Evolutionary conservation across 2,888 invertebrate genomes (phyloP).

Genomic region (Ectemnius lituratus): DNA sequence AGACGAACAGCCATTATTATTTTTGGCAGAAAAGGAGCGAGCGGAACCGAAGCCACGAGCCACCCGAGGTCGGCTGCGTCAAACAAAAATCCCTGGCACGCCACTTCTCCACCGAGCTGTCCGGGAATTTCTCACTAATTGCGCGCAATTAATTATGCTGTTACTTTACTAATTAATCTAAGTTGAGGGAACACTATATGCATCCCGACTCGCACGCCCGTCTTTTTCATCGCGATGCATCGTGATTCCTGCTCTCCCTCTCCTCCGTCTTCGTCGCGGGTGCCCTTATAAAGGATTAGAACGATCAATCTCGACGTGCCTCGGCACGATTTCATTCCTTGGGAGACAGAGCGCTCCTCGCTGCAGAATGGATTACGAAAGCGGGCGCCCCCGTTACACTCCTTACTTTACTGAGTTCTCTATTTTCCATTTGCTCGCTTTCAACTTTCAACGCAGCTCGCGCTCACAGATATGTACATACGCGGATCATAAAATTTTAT

Average conservation of each 20-base stretch:
- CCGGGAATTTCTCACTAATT: constrained; percentile 57
- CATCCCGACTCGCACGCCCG: constrained; percentile 10
- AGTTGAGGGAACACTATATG: constrained; percentile 27
- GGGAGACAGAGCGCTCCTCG: constrained; percentile 32
- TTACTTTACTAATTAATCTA: constrained; percentile 64
- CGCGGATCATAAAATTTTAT: too few relatives aligned
- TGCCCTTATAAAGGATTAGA: constrained; percentile 26
- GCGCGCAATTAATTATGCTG: constrained; percentile 62
- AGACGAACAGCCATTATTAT: too few relatives aligned
- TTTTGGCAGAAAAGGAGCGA: too few relatives aligned
- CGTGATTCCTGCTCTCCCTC: constrained; percentile 10
- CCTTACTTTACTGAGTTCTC: too few relatives aligned
- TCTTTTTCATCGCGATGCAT: constrained; percentile 34
- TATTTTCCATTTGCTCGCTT: too few relatives aligned
- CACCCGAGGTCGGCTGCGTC: too few relatives aligned
- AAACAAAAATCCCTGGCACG: neutral
- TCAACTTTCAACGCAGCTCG: too few relatives aligned
- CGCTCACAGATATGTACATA: too few relatives aligned
- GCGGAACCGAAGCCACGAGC: too few relatives aligned
- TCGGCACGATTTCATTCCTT: constrained; percentile 52
- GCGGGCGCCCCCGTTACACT: too few relatives aligned
- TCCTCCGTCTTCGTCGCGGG: constrained; percentile 3
- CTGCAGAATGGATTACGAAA: constrained; percentile 26
- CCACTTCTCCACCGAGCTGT: constrained; percentile 31
- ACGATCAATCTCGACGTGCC: constrained; percentile 48